These are phyloP conservation scores for Xenotilapia leptura DNA, from an alignment of 2,113 vertebrate genomes.

Conservation along the genomic window DNA sequence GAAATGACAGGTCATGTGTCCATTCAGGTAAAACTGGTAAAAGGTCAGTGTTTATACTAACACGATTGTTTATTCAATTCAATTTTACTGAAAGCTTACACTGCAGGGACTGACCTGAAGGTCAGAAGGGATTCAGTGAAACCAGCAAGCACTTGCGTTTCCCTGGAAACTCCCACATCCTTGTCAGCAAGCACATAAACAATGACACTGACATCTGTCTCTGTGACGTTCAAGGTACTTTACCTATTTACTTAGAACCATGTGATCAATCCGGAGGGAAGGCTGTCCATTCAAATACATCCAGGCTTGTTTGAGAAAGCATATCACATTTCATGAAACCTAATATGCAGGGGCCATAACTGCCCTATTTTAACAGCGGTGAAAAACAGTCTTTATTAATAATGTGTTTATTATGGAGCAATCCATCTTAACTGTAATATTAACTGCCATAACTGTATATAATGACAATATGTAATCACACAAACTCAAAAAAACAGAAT, in stretches of 20 bases:
- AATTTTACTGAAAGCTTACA: not conserved
- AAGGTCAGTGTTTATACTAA: not conserved
- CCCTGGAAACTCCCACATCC: slow-evolving; percentile 27
- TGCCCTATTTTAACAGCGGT: not conserved
- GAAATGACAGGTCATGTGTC: not conserved
- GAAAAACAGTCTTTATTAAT: not conserved
- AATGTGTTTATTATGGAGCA: not conserved
- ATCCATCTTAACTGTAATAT: not conserved
- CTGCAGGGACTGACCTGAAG: not conserved
- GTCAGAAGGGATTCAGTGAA: not conserved
- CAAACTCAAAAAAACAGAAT: not conserved
- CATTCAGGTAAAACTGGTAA: not conserved
- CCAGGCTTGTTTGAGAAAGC: not conserved
- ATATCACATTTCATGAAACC: slow-evolving; percentile 5
- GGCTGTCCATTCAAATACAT: not conserved
- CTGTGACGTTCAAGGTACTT: not conserved
- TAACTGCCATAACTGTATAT: not conserved
- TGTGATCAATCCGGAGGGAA: not conserved
- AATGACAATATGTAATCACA: not conserved
- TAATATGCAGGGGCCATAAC: not conserved
- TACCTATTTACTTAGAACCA: not conserved
- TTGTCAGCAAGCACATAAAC: not conserved
- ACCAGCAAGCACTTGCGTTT: not conserved
- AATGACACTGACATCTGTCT: not conserved
- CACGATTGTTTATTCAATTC: not conserved